Conservation (phyloP, 2,797 vertebrate species). For the Odontamblyopus lacepedii region DNA sequence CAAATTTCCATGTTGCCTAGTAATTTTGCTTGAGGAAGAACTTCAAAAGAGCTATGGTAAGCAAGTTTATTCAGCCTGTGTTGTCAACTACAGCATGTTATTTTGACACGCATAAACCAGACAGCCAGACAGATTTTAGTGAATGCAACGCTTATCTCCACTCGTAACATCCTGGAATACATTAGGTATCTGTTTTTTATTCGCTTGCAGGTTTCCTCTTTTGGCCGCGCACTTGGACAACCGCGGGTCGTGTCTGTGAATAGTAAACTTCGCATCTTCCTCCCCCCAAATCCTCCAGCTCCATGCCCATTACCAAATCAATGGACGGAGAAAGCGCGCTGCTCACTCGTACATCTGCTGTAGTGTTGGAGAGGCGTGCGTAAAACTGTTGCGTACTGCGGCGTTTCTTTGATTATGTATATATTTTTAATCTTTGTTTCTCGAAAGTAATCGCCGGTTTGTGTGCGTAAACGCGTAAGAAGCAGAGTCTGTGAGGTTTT, state of each 20-base stretch:
- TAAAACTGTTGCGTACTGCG: slow-evolving; percentile 25
- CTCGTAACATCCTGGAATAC: not conserved
- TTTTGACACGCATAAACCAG: not conserved
- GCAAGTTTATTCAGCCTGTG: not conserved
- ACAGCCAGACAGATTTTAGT: not conserved
- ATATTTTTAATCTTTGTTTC: not conserved
- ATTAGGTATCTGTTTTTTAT: not conserved
- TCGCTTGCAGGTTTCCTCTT: not conserved
- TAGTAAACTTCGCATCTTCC: slow-evolving; percentile 28
- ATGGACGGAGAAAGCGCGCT: slow-evolving; percentile 44
- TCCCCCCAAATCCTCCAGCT: slow-evolving; percentile 44
- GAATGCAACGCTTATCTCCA: not conserved
- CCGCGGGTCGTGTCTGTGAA: slow-evolving; percentile 25
- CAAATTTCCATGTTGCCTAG: not conserved
- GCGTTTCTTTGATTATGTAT: not conserved
- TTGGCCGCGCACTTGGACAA: slow-evolving; percentile 11
- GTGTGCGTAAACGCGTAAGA: slow-evolving; percentile 21
- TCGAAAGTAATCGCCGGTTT: slow-evolving; percentile 16
- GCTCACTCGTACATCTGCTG: slow-evolving; percentile 56
- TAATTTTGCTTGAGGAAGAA: not conserved
- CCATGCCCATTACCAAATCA: slow-evolving; percentile 61
- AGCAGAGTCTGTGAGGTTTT: slow-evolving; percentile 7
- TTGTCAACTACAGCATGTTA: not conserved
- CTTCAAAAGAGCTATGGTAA: not conserved
- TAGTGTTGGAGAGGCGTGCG: slow-evolving; percentile 28